These are phyloP conservation scores for Drosophila infuscata DNA, from an alignment of 2,888 invertebrate species.

Conservation along the genomic window DNA sequence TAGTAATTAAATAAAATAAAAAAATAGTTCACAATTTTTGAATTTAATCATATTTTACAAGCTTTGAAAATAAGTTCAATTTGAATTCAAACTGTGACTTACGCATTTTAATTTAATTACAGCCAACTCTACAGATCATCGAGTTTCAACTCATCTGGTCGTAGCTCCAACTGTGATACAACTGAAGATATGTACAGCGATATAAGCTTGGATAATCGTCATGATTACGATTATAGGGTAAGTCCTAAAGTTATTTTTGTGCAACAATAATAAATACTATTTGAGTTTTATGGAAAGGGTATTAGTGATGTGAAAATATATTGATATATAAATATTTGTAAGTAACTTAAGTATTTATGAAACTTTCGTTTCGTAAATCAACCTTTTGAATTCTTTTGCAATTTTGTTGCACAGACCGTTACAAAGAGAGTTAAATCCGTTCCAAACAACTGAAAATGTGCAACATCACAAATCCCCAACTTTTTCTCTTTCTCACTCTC, in stretches of 20 bases:
- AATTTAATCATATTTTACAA: neutral
- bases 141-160: conserved; percentile 96
- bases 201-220: conserved; percentile 96
- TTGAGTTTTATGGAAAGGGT: neutral
- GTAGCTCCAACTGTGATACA: conserved; percentile 96
- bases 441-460: conserved; percentile 22
- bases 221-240: conserved; percentile 97
- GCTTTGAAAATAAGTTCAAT: conserved; percentile 2
- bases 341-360: neutral
- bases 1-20: neutral
- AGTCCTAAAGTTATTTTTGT: conserved; percentile 45
- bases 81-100: conserved; percentile 1
- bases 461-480: conserved; percentile 44
- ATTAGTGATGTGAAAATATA: neutral
- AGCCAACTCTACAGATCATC: conserved; percentile 96
- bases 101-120: conserved; percentile 47
- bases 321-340: neutral
- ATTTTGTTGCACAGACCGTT: conserved; percentile 44
- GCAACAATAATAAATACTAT: neutral
- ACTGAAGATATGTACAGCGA: conserved; percentile 98
- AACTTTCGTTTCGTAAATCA: conserved; percentile 8
- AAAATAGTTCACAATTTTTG: neutral
- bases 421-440: conserved; percentile 25
- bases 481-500: neutral
- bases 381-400: conserved; percentile 25